These are phyloP conservation scores for Oxystoma pomonae DNA, from an alignment of 2,888 invertebrate genomes.

Conservation along the genomic window DNA sequence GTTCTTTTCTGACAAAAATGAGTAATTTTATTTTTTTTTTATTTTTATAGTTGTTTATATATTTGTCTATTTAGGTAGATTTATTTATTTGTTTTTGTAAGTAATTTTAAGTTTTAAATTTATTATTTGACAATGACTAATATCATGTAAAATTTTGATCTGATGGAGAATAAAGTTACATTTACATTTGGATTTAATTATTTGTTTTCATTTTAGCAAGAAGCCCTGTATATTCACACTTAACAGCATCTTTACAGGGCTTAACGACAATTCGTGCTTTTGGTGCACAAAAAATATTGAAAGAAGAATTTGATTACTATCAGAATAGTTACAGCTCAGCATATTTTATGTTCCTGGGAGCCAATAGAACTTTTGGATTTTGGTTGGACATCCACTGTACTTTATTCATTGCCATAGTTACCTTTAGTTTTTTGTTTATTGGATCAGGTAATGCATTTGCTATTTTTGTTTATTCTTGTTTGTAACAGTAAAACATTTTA, in stretches of 20 bases:
- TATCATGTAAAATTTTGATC: too few relatives aligned
- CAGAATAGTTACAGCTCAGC: slow-evolving; percentile 67
- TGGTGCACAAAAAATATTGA: slow-evolving; percentile 58
- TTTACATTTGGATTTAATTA: background rate
- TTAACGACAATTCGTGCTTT: slow-evolving; percentile 72
- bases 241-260: slow-evolving; percentile 71
- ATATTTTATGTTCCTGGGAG: slow-evolving; percentile 61
- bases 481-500: too few relatives aligned
- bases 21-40: background rate
- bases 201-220: slow-evolving; percentile 55
- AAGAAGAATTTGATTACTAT: slow-evolving; percentile 57
- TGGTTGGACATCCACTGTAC: slow-evolving; percentile 65
- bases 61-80: too few relatives aligned
- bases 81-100: too few relatives aligned
- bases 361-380: slow-evolving; percentile 65
- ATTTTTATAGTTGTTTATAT: background rate
- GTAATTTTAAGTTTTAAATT: too few relatives aligned
- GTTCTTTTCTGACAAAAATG: too few relatives aligned
- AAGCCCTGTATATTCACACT: slow-evolving; percentile 72
- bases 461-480: too few relatives aligned
- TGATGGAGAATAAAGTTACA: too few relatives aligned
- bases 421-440: slow-evolving; percentile 60
- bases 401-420: slow-evolving; percentile 60
- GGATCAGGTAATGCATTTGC: slow-evolving; percentile 49
- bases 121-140: too few relatives aligned